These are phyloP conservation scores for Triplophysa yarkandensis DNA, from an alignment of 2,797 vertebrate species.

Conservation along the genomic window DNA sequence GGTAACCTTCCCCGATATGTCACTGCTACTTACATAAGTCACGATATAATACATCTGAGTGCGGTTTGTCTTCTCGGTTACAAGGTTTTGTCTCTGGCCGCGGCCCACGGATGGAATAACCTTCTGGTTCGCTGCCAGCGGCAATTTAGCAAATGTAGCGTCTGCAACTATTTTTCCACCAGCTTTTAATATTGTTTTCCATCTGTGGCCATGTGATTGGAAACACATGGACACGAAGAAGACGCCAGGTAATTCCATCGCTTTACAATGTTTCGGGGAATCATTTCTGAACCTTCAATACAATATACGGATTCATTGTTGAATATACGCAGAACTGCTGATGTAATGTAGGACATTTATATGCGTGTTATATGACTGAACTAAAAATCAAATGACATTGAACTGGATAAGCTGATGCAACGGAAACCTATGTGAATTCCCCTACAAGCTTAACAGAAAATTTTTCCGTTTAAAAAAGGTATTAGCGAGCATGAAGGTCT, in stretches of 20 bases:
- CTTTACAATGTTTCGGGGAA: slow-evolving; percentile 52
- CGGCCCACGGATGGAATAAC: slow-evolving; percentile 56
- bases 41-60: slow-evolving; percentile 34
- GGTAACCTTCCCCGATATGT: slow-evolving; percentile 37
- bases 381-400: neutral
- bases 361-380: slow-evolving; percentile 39
- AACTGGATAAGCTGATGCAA: neutral
- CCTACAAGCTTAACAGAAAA: slow-evolving; percentile 35
- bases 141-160: slow-evolving; percentile 62
- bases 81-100: slow-evolving; percentile 49
- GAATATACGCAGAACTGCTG: neutral
- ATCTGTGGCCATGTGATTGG: slow-evolving; percentile 69
- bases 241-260: slow-evolving; percentile 64
- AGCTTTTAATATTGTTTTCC: slow-evolving; percentile 56
- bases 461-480: slow-evolving; percentile 35
- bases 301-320: slow-evolving; percentile 9
- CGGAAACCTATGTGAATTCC: slow-evolving; percentile 24
- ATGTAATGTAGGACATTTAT: slow-evolving; percentile 5
- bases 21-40: slow-evolving; percentile 24
- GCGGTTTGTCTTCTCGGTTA: slow-evolving; percentile 26
- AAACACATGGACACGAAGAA: slow-evolving; percentile 64
- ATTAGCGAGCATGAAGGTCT: slow-evolving; percentile 12
- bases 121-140: slow-evolving; percentile 58
- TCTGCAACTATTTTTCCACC: slow-evolving; percentile 65
- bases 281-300: slow-evolving; percentile 40